Evolutionary conservation across 2,797 vertebrate species (phyloP).

Genomic region (Phoebastria nigripes): DNA sequence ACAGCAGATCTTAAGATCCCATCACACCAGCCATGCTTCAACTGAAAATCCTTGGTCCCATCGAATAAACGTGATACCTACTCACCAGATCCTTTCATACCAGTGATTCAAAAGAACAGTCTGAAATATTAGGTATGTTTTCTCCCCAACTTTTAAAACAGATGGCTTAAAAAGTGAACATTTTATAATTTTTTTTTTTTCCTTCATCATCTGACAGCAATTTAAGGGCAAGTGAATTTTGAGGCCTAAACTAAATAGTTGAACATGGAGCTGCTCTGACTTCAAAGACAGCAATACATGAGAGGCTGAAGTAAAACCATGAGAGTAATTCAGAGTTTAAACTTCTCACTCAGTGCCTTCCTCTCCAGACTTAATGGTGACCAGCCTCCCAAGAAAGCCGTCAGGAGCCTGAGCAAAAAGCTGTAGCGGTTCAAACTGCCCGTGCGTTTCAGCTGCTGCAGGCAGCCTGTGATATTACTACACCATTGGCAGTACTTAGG

Average conservation of each 20-base stretch:
- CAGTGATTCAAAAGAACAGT: background rate
- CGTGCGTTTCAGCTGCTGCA: background rate
- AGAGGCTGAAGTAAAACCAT: background rate
- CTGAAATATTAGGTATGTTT: background rate
- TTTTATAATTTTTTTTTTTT: background rate
- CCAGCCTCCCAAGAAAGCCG: background rate
- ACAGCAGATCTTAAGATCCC: background rate
- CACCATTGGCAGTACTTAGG: background rate
- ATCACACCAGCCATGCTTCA: rapidly evolving
- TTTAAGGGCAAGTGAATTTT: background rate
- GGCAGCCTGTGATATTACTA: background rate
- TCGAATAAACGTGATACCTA: background rate
- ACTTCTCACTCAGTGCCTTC: background rate
- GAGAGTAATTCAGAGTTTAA: background rate
- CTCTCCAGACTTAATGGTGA: background rate
- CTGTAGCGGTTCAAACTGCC: background rate
- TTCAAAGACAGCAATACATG: background rate
- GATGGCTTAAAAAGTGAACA: background rate
- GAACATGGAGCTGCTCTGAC: background rate
- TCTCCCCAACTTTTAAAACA: background rate
- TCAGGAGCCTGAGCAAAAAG: background rate
- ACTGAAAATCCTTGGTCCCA: background rate
- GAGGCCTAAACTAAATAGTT: background rate
- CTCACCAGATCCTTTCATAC: background rate
- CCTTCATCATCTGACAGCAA: background rate